A percentile compares a stretch with the other conserved stretches of the same genome.
Evolutionary conservation across 2,113 vertebrate species (phyloP).

Genomic region (Stercorarius parasiticus): DNA sequence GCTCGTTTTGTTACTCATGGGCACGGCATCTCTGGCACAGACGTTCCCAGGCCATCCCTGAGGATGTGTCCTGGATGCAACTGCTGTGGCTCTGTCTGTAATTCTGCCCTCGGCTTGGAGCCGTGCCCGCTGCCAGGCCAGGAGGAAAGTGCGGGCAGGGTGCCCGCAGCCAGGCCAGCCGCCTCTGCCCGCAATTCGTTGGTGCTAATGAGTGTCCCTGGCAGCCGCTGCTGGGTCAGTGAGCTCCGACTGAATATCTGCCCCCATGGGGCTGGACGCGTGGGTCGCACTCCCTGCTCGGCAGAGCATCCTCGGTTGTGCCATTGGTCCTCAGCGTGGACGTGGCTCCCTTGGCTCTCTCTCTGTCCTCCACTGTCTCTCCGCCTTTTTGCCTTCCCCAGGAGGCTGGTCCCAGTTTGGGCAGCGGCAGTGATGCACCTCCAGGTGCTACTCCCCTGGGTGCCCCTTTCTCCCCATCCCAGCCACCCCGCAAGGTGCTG

Average conservation of each 20-base stretch:
- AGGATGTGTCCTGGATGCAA: not conserved
- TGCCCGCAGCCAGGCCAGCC: not conserved
- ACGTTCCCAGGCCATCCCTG: not conserved
- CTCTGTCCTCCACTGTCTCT: not conserved
- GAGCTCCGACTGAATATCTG: not conserved
- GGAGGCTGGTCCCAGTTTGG: not conserved
- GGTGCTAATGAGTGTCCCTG: not conserved
- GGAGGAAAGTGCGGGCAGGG: not conserved
- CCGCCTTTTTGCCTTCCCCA: not conserved
- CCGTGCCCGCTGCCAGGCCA: not conserved
- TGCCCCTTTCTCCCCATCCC: not conserved
- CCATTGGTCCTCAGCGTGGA: fast-evolving
- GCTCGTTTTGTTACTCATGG: not conserved
- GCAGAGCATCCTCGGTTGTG: not conserved
- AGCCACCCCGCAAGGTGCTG: not conserved
- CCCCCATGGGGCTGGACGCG: fast-evolving
- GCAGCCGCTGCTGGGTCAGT: not conserved
- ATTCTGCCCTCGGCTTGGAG: not conserved
- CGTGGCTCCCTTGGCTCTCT: not conserved
- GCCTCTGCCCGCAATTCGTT: not conserved
- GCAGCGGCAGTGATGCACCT: not conserved
- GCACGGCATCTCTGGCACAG: not conserved
- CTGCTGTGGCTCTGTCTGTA: fast-evolving
- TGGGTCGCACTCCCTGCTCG: not conserved
- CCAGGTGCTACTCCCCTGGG: not conserved